These are phyloP conservation scores for Microplitis mediator DNA, from an alignment of 1,140 invertebrate genomes.

Conservation along the genomic window DNA sequence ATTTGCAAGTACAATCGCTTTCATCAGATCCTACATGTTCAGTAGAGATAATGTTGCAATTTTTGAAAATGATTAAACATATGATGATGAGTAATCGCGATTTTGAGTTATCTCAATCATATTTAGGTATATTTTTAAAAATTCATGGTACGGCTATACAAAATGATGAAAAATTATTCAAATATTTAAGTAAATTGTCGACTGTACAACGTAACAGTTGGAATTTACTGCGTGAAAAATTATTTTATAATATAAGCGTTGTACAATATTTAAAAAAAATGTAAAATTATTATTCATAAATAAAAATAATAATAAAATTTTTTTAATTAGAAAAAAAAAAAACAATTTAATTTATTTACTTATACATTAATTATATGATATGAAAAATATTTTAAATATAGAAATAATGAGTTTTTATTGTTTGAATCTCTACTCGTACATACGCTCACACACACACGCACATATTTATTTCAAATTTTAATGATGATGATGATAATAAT, in stretches of 20 bases:
- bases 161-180: constrained; percentile 64
- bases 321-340: background rate
- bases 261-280: constrained; percentile 75
- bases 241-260: constrained; percentile 80
- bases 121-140: constrained; percentile 91
- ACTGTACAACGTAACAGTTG: constrained; percentile 68
- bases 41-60: constrained; percentile 73
- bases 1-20: constrained; percentile 87
- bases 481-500: too few species aligned
- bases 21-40: constrained; percentile 74
- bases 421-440: background rate
- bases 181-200: constrained; percentile 67
- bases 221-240: constrained; percentile 71
- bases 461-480: background rate
- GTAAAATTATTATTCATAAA: constrained; percentile 51
- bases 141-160: constrained; percentile 74
- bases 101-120: constrained; percentile 92
- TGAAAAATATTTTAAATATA: too few species aligned
- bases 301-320: constrained; percentile 9
- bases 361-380: background rate
- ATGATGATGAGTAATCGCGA: constrained; percentile 79
- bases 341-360: too few species aligned
- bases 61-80: constrained; percentile 76
- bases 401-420: background rate
- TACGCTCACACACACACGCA: background rate